These are phyloP conservation scores for Artibeus lituratus DNA, from an alignment of 2,797 vertebrate species.

Conservation along the genomic window DNA sequence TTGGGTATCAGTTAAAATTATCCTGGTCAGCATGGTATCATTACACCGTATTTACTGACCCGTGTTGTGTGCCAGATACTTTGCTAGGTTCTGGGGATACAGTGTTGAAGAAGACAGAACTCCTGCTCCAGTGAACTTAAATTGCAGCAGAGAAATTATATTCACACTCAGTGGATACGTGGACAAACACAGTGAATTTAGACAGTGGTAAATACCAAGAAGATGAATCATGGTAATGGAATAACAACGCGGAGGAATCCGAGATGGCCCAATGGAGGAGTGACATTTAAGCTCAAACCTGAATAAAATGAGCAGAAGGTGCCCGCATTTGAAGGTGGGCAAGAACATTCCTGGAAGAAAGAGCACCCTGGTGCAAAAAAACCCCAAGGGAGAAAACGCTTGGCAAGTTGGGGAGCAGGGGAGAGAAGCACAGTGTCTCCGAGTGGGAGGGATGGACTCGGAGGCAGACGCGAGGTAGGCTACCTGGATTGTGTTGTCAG, in stretches of 20 bases:
- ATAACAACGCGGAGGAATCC: not conserved
- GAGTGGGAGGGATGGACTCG: not conserved
- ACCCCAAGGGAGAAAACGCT: not conserved
- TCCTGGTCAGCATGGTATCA: not conserved
- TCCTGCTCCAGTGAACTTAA: not conserved
- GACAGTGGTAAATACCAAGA: not conserved
- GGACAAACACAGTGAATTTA: not conserved
- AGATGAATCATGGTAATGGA: not conserved
- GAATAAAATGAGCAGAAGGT: not conserved
- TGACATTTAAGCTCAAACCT: not conserved
- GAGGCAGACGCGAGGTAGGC: not conserved
- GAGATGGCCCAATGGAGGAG: not conserved
- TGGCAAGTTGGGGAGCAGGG: not conserved
- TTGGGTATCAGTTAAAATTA: slow-evolving; percentile 2
- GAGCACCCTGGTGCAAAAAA: not conserved
- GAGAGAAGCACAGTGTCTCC: not conserved
- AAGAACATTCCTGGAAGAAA: not conserved
- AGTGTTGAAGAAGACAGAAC: not conserved
- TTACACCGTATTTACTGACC: not conserved
- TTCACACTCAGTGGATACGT: not conserved
- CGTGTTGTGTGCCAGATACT: not conserved
- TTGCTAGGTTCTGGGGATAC: not conserved
- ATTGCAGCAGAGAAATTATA: not conserved
- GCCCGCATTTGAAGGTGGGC: not conserved
- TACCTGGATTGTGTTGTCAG: not conserved